Base-by-base conservation (phyloP, 2,888 invertebrate genomes). In the Achlya flavicornis region DNA sequence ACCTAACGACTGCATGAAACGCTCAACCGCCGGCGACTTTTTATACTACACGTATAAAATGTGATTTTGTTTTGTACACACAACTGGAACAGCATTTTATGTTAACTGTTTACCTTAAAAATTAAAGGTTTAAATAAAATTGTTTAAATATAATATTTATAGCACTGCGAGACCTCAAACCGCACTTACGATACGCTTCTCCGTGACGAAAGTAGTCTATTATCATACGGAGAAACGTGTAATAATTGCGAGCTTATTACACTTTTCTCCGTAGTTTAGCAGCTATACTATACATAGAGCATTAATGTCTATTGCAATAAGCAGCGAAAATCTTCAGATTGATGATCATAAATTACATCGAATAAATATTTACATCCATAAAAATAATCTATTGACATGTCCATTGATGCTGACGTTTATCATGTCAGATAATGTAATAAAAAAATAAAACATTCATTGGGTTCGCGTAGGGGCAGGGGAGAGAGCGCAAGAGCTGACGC, bases 1-100 rank as follows among this genome's bases (percentile, higher is more conserved):
- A 78, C 74, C 75, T 79, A 80, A 82, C 79, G 78, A 83, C 81
- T 77, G 81, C 81, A 87, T 81, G 82, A 79, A 86, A 86, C 83
- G 80, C 80, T 73, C 65, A 71, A 64, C 69, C 71, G 71, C 74
- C 62, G 70, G 68, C 68, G 65, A 68, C 64, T 69, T 79, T 77
- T 77, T 69, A 67, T 77, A 81, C 80, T 76, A 74, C 68, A 67
- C 70, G 64, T 71, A 67, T 73, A 71, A 75, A 75, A 76, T 77
- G 66, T 74, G 74, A 67, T 80, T 80, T 77, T 74, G 69, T 65
- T 65, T 41, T 41, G 38, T 41, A 41, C 38, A 38, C 16, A 41
- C 26, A 41, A 38, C 16, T 11, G 19, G 12, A 59, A n/a, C 35
- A 58, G 35, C 7, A 33, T 57, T 35, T n/a, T 35, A 35, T 33